Evolutionary conservation across 2,113 vertebrate species (phyloP).

Genomic region (Dipodomys stephensi): DNA sequence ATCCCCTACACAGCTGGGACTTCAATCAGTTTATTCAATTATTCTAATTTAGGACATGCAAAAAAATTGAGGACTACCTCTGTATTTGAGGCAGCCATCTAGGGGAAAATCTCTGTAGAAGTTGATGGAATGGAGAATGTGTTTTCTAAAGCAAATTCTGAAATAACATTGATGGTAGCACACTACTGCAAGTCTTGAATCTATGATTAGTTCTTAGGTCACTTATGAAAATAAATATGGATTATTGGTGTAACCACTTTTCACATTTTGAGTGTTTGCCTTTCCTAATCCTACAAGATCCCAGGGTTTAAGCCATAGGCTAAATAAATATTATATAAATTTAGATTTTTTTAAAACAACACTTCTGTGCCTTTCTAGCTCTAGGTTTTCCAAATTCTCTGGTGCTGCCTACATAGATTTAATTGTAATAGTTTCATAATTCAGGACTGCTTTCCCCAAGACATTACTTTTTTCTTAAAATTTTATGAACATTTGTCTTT

Average conservation of each 20-base stretch:
- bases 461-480: slow-evolving; percentile 7
- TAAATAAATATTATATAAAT: not conserved
- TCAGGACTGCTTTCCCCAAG: not conserved
- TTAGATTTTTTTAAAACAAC: not conserved
- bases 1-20: slow-evolving; percentile 3
- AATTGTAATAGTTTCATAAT: slow-evolving; percentile 23
- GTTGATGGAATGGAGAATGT: not conserved
- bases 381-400: not conserved
- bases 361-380: not conserved
- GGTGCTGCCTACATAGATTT: not conserved
- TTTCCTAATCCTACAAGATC: slow-evolving; percentile 37
- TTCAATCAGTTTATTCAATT: not conserved
- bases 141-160: not conserved
- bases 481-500: not conserved
- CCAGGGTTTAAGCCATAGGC: not conserved
- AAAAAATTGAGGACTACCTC: not conserved
- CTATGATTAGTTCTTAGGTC: not conserved
- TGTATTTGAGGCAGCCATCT: not conserved
- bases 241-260: not conserved
- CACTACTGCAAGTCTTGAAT: not conserved
- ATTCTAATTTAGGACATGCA: slow-evolving; percentile 10
- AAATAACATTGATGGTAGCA: not conserved
- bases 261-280: not conserved
- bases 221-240: not conserved
- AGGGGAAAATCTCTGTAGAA: not conserved